Evolutionary conservation across 2,888 invertebrate genomes (phyloP).

Genomic region (Agrotis puta): DNA sequence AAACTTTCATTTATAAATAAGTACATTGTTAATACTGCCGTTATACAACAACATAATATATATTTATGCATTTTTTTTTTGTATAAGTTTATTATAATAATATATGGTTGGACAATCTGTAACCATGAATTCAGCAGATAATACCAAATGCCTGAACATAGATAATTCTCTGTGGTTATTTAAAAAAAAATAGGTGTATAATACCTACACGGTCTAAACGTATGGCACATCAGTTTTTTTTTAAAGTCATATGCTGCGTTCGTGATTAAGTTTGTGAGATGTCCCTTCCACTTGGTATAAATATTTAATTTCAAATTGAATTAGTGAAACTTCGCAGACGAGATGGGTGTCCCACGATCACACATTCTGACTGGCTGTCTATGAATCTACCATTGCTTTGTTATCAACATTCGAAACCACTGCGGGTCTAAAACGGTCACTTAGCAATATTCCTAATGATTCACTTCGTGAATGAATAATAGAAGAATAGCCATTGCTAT

Average conservation of each 20-base stretch:
- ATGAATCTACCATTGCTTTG: too few species aligned
- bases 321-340: background rate
- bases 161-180: too few species aligned
- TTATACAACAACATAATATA: slow-evolving; percentile 39
- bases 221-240: background rate
- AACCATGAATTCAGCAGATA: background rate
- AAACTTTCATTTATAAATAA: slow-evolving; percentile 44
- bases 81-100: slow-evolving; percentile 27
- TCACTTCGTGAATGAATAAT: background rate
- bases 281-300: too few species aligned
- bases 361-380: too few species aligned
- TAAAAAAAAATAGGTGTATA: background rate
- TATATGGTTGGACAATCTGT: background rate
- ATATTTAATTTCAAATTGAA: background rate
- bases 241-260: too few species aligned
- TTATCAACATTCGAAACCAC: too few species aligned
- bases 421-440: too few species aligned
- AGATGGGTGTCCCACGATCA: too few species aligned
- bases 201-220: background rate
- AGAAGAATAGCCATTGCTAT: background rate
- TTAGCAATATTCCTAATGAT: too few species aligned
- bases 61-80: slow-evolving; percentile 34
- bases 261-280: too few species aligned
- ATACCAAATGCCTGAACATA: background rate
- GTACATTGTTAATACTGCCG: slow-evolving; percentile 47